A percentile compares a stretch with the other conserved stretches of the same genome.
phyloP scores from a whole-genome alignment of 2,797 vertebrate genomes.

The Falco concolor region DNA sequence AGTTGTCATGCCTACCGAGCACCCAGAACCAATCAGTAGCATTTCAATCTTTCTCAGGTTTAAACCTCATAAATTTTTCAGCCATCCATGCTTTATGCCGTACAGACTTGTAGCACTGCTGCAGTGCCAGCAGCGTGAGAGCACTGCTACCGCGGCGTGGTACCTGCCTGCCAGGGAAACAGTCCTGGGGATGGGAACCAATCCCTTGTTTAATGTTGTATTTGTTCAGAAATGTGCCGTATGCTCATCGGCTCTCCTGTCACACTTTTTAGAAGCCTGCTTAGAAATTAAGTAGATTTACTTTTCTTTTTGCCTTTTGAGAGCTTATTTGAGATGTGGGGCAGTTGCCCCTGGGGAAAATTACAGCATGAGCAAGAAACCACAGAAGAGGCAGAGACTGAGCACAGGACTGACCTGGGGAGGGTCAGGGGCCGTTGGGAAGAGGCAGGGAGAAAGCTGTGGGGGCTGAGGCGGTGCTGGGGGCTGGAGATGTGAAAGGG shows the following conservation, averaged over 20 bases:
- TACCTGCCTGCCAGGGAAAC: not conserved
- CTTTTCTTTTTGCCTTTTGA: not conserved
- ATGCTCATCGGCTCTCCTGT: not conserved
- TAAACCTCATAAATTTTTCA: not conserved
- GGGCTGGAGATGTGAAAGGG: not conserved
- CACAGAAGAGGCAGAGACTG: not conserved
- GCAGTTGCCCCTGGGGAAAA: not conserved
- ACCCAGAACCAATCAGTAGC: not conserved
- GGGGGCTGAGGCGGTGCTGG: not conserved
- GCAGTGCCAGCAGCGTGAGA: not conserved
- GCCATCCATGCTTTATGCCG: not conserved
- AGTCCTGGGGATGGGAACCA: not conserved
- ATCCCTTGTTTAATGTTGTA: not conserved
- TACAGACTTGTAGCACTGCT: not conserved
- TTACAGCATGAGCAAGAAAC: not conserved
- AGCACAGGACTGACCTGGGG: not conserved
- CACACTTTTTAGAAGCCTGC: not conserved
- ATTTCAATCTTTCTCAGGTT: not conserved
- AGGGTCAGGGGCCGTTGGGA: not conserved
- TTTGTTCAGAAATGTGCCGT: not conserved
- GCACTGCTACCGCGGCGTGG: not conserved
- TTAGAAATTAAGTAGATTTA: not conserved
- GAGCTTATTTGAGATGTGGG: not conserved
- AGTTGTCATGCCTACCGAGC: not conserved
- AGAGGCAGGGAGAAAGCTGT: not conserved